phyloP scores from a whole-genome alignment of 2,888 invertebrate species.

The Hipparchia semele region DNA sequence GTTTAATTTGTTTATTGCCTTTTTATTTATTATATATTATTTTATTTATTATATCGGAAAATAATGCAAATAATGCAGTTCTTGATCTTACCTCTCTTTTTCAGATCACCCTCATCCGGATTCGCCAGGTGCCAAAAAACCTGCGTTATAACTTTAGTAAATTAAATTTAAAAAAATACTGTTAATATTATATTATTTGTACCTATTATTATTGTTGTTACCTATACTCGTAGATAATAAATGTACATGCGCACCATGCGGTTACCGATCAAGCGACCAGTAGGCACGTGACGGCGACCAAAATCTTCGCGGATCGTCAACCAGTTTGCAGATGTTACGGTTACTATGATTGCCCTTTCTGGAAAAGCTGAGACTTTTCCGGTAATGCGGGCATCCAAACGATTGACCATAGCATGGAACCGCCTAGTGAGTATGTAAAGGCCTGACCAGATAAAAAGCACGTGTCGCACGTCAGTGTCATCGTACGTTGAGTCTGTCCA shows the following conservation, averaged over 20 bases:
- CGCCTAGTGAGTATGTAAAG: slow-evolving; percentile 17
- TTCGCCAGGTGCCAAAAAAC: slow-evolving; percentile 79
- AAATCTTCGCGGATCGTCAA: neutral
- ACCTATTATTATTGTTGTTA: slow-evolving; percentile 62
- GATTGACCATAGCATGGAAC: neutral
- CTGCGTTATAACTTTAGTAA: slow-evolving; percentile 73
- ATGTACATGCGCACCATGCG: slow-evolving; percentile 4
- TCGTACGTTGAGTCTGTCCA: neutral
- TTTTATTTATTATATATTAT: no score
- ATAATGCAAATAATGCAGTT: neutral
- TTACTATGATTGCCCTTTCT: neutral
- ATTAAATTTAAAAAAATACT: slow-evolving; percentile 42
- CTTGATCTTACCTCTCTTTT: slow-evolving; percentile 49
- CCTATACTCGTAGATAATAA: slow-evolving; percentile 47
- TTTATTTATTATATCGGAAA: no score
- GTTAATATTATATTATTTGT: slow-evolving; percentile 28
- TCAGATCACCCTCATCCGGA: slow-evolving; percentile 77
- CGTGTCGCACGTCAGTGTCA: neutral
- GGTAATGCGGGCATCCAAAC: neutral
- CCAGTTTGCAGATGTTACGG: no score
- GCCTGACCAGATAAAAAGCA: neutral
- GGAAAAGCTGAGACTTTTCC: neutral
- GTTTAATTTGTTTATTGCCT: no score
- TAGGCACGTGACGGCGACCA: neutral
- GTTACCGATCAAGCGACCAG: neutral